Base-by-base conservation (phyloP, 2,797 vertebrate species). In the Pygocentrus nattereri region DNA sequence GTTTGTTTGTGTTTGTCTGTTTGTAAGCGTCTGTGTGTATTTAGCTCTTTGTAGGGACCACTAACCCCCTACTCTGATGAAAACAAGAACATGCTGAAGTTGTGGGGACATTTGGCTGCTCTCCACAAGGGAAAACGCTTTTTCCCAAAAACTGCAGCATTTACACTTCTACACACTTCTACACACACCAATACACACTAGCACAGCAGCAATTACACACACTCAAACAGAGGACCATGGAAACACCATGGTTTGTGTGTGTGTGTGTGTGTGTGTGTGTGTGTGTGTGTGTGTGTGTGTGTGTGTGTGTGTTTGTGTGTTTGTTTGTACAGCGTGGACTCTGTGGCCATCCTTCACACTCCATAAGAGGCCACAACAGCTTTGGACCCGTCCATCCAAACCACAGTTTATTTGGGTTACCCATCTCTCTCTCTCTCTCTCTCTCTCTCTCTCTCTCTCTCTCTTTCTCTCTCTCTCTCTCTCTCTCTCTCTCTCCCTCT, bases 391-490 rank as follows among this genome's bases (percentile, higher is more conserved):
- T 75, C 70, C 41, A 78, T 47, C 82, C 69, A 84, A 76, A 82
- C 47, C 65, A 71, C 25, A 82, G 86, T 89, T 90, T 91, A 86
- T 91, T 93, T 91, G 85, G 83, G 74, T 86, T 91, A 82, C 65
- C 71, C 44, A 25, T 70, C 25, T 23, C n/a, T 41, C 21, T 75
- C 25, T 44, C 34, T 59, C 50, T 74, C 30, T 27, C 31, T 58
- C 23, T 34, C 30, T 25, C 64, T 69, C 5, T n/a, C 27, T 61
- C 15, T 58, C 15, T 50, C 19, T 15, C 31, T 19, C 10, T 19
- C 0, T 25, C 44, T 10, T 49, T 72, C 41, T 38, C 34, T 79
- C 67, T 70, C 61, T 52, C 30, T 80, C 38, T 80, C 78, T 49
- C 2, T 13, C 23, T 65, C 34, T 41, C n/a, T 25, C 49, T 64